Conservation (phyloP, 2,113 vertebrate species). For the Ochotona curzoniae region DNA sequence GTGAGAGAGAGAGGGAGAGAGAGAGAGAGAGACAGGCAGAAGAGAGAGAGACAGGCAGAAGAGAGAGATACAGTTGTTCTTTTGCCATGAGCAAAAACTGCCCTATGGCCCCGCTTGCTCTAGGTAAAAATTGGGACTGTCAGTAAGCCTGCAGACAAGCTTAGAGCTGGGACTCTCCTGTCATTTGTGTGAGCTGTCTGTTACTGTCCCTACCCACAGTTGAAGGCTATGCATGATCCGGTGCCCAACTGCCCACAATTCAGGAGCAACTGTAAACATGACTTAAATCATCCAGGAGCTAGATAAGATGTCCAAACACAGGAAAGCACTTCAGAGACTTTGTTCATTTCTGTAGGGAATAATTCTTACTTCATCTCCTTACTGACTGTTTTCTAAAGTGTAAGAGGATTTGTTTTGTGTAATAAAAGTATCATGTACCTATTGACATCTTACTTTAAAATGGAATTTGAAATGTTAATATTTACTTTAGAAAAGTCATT, state of each 20-base stretch:
- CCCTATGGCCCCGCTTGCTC: neutral
- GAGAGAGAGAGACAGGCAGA: neutral
- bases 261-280: neutral
- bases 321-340: slow-evolving; percentile 17
- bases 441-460: neutral
- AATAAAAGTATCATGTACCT: neutral
- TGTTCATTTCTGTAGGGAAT: neutral
- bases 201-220: neutral
- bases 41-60: neutral
- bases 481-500: neutral
- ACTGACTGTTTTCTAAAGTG: slow-evolving; percentile 34
- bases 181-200: neutral
- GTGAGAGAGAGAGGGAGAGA: neutral
- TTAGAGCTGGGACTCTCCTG: neutral
- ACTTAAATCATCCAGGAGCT: neutral
- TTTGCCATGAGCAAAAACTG: neutral
- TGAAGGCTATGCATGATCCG: neutral
- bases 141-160: neutral
- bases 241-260: neutral
- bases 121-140: neutral
- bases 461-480: neutral
- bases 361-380: neutral
- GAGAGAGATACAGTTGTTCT: neutral
- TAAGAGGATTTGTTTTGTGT: neutral
- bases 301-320: slow-evolving; percentile 43